phyloP scores from a whole-genome alignment of 1,140 invertebrate genomes.

The Aradophagus sp. region DNA sequence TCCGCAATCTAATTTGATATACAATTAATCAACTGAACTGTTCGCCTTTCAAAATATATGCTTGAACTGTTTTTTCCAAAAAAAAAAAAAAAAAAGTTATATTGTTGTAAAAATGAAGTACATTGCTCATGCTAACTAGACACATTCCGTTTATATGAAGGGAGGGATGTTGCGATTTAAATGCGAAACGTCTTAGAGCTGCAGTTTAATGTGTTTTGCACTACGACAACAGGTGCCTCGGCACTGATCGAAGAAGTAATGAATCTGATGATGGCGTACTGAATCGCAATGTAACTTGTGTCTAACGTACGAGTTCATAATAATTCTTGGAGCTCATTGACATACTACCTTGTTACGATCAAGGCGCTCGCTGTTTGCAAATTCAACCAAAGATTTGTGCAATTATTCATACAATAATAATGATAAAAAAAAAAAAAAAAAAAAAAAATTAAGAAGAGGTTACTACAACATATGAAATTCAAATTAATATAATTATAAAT shows the following conservation, averaged over 20 bases:
- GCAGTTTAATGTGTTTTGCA: constrained; percentile 11
- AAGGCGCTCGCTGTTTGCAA: too few species aligned
- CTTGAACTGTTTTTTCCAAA: neutral
- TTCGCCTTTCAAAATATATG: too few species aligned
- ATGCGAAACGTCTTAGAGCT: constrained; percentile 13
- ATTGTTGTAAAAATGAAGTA: neutral
- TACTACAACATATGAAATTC: too few species aligned
- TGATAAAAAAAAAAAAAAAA: too few species aligned
- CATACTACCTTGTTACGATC: too few species aligned
- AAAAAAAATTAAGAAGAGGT: too few species aligned
- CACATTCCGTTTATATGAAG: constrained; percentile 11
- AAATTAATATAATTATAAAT: too few species aligned
- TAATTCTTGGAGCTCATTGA: constrained; percentile 10
- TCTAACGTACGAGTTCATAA: constrained; percentile 10
- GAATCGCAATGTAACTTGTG: constrained; percentile 18
- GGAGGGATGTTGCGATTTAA: constrained; percentile 18
- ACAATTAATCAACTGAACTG: too few species aligned
- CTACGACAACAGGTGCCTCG: constrained; percentile 27
- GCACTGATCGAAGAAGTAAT: constrained; percentile 16
- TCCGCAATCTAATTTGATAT: too few species aligned
- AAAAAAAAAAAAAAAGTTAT: neutral
- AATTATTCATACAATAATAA: too few species aligned
- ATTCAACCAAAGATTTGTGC: too few species aligned
- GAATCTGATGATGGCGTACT: constrained; percentile 30
- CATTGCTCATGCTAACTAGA: constrained; percentile 11